Evolutionary conservation across 2,113 vertebrate genomes (phyloP).

Genomic region (Sialia sialis): DNA sequence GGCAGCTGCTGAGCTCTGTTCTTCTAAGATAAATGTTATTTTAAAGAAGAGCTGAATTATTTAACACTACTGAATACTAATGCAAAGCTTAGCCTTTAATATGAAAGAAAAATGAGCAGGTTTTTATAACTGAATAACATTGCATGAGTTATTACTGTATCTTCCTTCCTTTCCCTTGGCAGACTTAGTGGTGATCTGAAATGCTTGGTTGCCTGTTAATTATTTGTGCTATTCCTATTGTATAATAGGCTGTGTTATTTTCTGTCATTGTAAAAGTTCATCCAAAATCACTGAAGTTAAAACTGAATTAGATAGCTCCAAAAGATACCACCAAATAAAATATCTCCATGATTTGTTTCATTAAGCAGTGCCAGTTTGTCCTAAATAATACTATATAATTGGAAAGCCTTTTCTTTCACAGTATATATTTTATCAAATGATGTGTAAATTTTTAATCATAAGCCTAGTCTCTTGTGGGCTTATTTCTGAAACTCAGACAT

Average conservation of each 20-base stretch:
- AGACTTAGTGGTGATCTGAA: not conserved
- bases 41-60: not conserved
- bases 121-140: conserved; percentile 26
- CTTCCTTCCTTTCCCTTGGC: not conserved
- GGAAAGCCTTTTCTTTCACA: not conserved
- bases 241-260: conserved; percentile 17
- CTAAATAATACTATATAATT: not conserved
- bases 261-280: conserved; percentile 23
- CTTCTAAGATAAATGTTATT: conserved; percentile 11
- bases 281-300: conserved; percentile 15
- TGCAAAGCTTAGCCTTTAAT: not conserved
- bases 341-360: conserved; percentile 13
- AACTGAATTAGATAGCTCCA: not conserved
- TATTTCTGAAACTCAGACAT: not conserved
- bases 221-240: conserved; percentile 33
- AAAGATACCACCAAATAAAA: not conserved
- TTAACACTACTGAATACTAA: not conserved
- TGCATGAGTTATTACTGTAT: conserved; percentile 2
- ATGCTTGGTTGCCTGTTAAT: conserved; percentile 47
- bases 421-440: not conserved
- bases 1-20: not conserved
- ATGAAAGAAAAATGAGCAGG: not conserved
- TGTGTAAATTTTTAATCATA: conserved; percentile 6
- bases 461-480: not conserved
- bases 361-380: not conserved